A percentile compares a stretch with the other conserved stretches of the same genome.
These are phyloP conservation scores for Drosophila lacicola DNA, from an alignment of 2,888 invertebrate genomes.

Conservation along the genomic window DNA sequence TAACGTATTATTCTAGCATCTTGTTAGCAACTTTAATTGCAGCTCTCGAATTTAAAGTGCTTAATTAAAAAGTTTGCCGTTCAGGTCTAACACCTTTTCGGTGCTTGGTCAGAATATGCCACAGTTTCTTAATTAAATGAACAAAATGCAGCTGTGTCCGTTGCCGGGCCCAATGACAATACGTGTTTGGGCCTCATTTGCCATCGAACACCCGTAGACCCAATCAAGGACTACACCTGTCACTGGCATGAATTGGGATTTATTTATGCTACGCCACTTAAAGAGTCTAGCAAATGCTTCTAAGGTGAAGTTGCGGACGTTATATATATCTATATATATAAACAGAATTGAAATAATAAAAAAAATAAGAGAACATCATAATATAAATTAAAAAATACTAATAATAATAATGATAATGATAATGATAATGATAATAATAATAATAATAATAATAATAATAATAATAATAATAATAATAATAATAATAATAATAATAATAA, in stretches of 20 bases:
- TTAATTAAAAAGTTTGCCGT: slow-evolving; percentile 56
- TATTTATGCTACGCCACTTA: background rate
- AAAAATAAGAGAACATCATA: too few relatives aligned
- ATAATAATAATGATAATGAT: too few relatives aligned
- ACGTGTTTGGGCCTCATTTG: slow-evolving; percentile 3
- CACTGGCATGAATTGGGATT: slow-evolving; percentile 7
- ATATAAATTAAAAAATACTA: too few relatives aligned
- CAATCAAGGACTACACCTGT: slow-evolving; percentile 25
- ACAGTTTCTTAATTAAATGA: slow-evolving; percentile 57
- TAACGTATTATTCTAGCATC: background rate
- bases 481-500: too few relatives aligned
- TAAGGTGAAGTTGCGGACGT: too few relatives aligned
- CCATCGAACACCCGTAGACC: background rate
- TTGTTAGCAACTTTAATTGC: background rate
- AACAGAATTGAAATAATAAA: too few relatives aligned
- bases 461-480: too few relatives aligned
- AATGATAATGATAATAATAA: too few relatives aligned
- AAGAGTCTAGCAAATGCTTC: slow-evolving; percentile 5
- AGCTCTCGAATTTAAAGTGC: slow-evolving; percentile 33
- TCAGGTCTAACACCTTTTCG: slow-evolving; percentile 18
- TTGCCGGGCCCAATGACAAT: slow-evolving; percentile 18
- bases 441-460: too few relatives aligned
- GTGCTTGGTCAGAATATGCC: slow-evolving; percentile 31
- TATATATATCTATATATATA: too few relatives aligned
- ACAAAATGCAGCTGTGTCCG: slow-evolving; percentile 52